Conservation (phyloP, 2,888 invertebrate genomes). For the Dynastes maya region DNA sequence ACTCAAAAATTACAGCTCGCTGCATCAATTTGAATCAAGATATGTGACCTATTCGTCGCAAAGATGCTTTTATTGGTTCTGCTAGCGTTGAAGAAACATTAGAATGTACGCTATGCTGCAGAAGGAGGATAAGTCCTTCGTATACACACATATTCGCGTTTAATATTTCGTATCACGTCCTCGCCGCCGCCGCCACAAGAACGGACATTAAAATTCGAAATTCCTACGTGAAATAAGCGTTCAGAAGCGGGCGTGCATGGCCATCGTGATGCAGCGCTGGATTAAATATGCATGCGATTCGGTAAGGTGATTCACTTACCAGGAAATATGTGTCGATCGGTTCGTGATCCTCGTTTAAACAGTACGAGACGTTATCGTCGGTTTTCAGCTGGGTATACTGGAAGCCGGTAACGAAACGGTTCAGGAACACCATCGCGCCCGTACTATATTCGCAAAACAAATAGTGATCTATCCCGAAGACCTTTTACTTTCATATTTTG, state of each 20-base stretch:
- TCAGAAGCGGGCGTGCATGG: neutral
- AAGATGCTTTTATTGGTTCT: too few species aligned
- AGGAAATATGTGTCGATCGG: slow-evolving; percentile 44
- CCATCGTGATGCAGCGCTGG: neutral
- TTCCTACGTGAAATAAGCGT: neutral
- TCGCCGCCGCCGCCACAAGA: neutral
- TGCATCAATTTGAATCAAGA: too few species aligned
- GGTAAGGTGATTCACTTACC: slow-evolving; percentile 35
- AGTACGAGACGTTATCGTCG: slow-evolving; percentile 38
- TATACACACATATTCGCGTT: too few species aligned
- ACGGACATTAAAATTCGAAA: neutral
- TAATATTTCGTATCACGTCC: too few species aligned
- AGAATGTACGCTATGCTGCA: too few species aligned
- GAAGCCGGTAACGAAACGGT: slow-evolving; percentile 21
- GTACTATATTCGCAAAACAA: slow-evolving; percentile 11
- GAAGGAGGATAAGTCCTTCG: too few species aligned
- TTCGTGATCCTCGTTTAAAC: slow-evolving; percentile 45
- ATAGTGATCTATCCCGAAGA: slow-evolving; percentile 9
- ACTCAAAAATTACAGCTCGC: too few species aligned
- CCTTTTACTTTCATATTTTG: slow-evolving; percentile 49
- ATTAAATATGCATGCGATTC: neutral
- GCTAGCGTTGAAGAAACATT: too few species aligned
- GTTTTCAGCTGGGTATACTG: slow-evolving; percentile 47
- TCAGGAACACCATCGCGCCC: slow-evolving; percentile 43
- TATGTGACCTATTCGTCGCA: too few species aligned